phyloP scores from a whole-genome alignment of 1,140 invertebrate species.

The Polypedilum pembai region DNA sequence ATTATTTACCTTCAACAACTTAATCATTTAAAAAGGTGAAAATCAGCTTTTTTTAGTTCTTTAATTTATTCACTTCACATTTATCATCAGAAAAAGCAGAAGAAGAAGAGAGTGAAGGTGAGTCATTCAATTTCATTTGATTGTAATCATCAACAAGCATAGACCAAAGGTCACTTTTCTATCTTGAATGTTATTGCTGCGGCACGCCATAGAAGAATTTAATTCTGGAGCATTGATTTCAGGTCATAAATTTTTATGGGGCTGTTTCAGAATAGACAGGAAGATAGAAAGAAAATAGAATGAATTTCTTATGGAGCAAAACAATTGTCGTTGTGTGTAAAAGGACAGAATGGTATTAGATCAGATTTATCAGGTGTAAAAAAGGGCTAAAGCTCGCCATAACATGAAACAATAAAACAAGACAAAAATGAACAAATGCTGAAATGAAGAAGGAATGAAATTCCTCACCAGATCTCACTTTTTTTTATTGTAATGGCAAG shows the following conservation, averaged over 20 bases:
- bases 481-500: too few relatives aligned
- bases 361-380: neutral
- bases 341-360: neutral
- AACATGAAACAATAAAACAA: too few relatives aligned
- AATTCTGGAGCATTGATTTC: conserved; percentile 6
- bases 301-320: neutral
- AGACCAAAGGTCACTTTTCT: neutral
- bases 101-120: neutral
- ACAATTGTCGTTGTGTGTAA: neutral
- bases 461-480: too few relatives aligned
- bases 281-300: too few relatives aligned
- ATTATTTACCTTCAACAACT: conserved; percentile 1
- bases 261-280: neutral
- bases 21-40: neutral
- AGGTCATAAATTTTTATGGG: neutral
- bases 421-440: too few relatives aligned
- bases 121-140: conserved; percentile 13
- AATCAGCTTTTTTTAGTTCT: neutral
- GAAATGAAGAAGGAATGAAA: too few relatives aligned
- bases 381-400: too few relatives aligned
- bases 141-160: conserved; percentile 1
- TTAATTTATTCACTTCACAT: neutral
- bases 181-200: neutral
- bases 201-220: neutral
- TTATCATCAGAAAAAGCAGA: neutral